A percentile compares a stretch with the other conserved stretches of the same genome.
Evolutionary conservation across 2,113 vertebrate genomes (phyloP).

Genomic region (Camelus bactrianus): DNA sequence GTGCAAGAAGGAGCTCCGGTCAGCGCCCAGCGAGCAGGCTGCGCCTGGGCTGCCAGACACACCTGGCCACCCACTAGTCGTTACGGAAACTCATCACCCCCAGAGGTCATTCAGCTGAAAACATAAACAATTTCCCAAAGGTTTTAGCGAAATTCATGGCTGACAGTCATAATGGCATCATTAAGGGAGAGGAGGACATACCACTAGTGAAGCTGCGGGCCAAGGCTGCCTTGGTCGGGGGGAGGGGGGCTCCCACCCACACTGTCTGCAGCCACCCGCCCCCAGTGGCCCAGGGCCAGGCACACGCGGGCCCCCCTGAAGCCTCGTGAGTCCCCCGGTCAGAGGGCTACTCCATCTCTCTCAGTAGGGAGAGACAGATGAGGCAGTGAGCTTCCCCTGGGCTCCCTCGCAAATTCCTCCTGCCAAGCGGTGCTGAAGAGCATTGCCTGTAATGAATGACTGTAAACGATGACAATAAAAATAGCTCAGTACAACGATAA

Average conservation of each 20-base stretch:
- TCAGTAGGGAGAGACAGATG: too few relatives aligned
- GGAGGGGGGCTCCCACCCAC: not conserved
- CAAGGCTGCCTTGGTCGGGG: not conserved
- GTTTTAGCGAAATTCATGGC: constrained; percentile 46
- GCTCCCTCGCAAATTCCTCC: not conserved
- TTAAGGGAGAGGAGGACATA: not conserved
- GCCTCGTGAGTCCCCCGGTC: rapidly evolving
- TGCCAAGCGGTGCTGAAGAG: not conserved
- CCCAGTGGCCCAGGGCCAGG: not conserved
- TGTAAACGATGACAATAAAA: not conserved
- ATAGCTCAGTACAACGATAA: too few relatives aligned
- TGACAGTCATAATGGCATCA: not conserved
- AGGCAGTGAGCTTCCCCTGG: rapidly evolving
- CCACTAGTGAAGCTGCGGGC: not conserved
- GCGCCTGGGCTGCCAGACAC: not conserved
- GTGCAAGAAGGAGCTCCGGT: not conserved
- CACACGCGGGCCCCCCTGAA: rapidly evolving
- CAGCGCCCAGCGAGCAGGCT: rapidly evolving
- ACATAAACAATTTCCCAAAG: constrained; percentile 59
- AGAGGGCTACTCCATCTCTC: not conserved
- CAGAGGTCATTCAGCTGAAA: constrained; percentile 66
- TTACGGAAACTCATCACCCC: constrained; percentile 72
- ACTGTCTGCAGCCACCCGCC: not conserved
- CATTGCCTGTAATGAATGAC: rapidly evolving
- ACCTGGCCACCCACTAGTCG: constrained; percentile 46